A percentile compares a stretch with the other conserved stretches of the same genome.
These are phyloP conservation scores for Micoletzkya japonica DNA, from an alignment of 2,888 invertebrate species.

Conservation along the genomic window DNA sequence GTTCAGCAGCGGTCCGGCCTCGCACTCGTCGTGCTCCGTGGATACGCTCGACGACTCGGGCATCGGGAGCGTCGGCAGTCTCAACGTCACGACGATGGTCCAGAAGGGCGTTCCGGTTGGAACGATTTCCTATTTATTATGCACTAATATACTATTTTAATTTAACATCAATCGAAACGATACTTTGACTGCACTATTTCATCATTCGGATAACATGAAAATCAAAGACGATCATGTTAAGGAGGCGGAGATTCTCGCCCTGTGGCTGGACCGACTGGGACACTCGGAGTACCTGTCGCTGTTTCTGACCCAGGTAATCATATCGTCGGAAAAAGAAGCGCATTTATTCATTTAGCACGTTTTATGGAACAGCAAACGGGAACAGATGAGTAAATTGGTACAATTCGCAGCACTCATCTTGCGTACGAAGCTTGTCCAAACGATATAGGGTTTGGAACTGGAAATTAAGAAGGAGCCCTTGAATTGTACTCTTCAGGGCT, in stretches of 20 bases:
- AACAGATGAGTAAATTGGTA: too few species aligned
- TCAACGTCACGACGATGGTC: constrained; percentile 67
- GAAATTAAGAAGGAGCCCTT: neutral
- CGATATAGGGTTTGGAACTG: too few species aligned
- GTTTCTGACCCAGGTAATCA: constrained; percentile 79
- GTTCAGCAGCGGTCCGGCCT: constrained; percentile 36
- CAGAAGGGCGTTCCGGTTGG: constrained; percentile 75
- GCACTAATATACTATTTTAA: neutral
- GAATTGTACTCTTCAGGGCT: constrained; percentile 73
- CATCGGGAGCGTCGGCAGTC: constrained; percentile 12
- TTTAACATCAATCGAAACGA: neutral
- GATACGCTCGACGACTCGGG: constrained; percentile 73
- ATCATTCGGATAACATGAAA: neutral
- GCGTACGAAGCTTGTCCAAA: too few species aligned
- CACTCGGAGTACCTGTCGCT: constrained; percentile 92
- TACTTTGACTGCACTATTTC: neutral
- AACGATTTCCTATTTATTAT: neutral
- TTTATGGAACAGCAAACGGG: too few species aligned
- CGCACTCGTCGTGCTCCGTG: constrained; percentile 66
- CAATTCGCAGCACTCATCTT: too few species aligned
- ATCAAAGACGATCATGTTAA: constrained; percentile 61
- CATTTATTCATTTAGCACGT: too few species aligned
- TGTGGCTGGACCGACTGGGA: constrained; percentile 89
- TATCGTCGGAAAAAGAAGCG: too few species aligned
- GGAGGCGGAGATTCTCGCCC: constrained; percentile 89